phyloP scores from a whole-genome alignment of 1,140 invertebrate species.

The Drosophila insularis region DNA sequence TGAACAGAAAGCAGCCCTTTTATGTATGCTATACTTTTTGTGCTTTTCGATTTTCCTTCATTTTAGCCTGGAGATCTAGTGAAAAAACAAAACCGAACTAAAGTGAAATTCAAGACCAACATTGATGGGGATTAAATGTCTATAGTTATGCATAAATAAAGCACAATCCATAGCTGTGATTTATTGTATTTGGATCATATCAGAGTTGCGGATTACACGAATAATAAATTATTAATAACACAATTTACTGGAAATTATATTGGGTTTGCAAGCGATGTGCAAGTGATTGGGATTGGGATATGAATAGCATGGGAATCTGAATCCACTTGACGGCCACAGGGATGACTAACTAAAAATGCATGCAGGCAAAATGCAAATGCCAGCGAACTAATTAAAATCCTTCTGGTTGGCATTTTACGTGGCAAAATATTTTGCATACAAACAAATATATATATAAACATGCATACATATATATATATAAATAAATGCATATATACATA shows the following conservation, averaged over 20 bases:
- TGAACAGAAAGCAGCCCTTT: neutral
- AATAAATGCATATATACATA: neutral
- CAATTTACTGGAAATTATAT: conserved; percentile 30
- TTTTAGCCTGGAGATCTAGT: no score
- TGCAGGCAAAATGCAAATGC: conserved; percentile 50
- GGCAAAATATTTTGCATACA: conserved; percentile 16
- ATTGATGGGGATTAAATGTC: no score
- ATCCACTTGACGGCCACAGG: neutral
- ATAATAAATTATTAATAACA: conserved; percentile 48
- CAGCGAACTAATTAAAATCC: conserved; percentile 61
- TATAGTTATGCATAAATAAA: neutral
- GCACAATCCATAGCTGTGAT: conserved; percentile 9
- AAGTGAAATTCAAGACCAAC: no score
- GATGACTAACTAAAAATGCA: conserved; percentile 12
- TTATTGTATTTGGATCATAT: conserved; percentile 1
- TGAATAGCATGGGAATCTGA: no score
- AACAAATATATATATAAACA: neutral
- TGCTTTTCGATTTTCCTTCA: no score
- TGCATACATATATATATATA: neutral
- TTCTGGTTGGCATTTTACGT: conserved; percentile 23
- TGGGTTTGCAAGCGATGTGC: neutral
- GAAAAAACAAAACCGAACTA: no score
- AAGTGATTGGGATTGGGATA: neutral
- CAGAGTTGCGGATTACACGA: conserved; percentile 10
- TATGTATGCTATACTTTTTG: no score